Conservation (phyloP, 2,113 vertebrate species). For the Pseudonaja textilis region DNA sequence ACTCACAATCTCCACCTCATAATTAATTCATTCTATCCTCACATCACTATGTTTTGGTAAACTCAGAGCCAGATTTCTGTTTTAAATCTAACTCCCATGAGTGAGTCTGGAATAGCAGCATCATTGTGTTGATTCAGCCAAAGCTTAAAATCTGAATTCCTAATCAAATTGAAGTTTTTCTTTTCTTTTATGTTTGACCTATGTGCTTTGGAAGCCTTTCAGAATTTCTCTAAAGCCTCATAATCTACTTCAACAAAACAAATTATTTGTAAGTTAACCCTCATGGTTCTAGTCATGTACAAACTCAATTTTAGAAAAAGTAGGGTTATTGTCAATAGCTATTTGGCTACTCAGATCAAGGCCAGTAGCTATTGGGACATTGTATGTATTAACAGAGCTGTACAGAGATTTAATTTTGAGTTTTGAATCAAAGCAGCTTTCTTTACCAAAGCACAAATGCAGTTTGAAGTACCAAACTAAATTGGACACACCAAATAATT, state of each 20-base stretch:
- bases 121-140: slow-evolving; percentile 33
- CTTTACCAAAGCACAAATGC: neutral
- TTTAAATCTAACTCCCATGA: slow-evolving; percentile 35
- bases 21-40: neutral
- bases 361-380: neutral
- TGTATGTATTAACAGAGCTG: neutral
- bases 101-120: slow-evolving; percentile 19
- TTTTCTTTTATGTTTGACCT: neutral
- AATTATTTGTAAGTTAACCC: slow-evolving; percentile 11
- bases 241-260: neutral
- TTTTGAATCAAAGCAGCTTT: neutral
- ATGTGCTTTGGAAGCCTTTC: neutral
- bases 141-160: slow-evolving; percentile 29
- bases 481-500: neutral
- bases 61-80: neutral
- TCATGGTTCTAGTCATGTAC: slow-evolving; percentile 1
- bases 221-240: slow-evolving; percentile 12
- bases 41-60: neutral
- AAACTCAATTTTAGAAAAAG: neutral
- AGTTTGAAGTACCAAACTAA: neutral
- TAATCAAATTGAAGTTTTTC: neutral
- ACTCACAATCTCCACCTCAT: neutral
- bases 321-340: neutral
- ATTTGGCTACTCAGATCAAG: slow-evolving; percentile 29
- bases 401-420: neutral